A percentile compares a stretch with the other conserved stretches of the same genome.
These are phyloP conservation scores for Aleadryas rufinucha DNA, from an alignment of 2,113 vertebrate species.

Conservation along the genomic window DNA sequence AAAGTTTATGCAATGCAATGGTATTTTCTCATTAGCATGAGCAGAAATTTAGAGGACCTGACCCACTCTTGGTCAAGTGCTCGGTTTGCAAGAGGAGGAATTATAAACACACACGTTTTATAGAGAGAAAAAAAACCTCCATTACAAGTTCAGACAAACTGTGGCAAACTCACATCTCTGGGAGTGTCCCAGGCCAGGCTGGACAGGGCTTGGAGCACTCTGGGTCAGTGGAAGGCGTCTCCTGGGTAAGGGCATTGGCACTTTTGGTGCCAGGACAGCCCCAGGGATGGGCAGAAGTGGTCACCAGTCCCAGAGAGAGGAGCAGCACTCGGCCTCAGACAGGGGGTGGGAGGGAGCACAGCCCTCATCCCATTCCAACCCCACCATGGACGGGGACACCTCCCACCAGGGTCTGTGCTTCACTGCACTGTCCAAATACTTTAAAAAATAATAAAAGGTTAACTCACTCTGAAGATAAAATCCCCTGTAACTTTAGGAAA, in stretches of 20 bases:
- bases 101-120: no score
- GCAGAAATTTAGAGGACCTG: background rate
- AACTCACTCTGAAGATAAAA: no score
- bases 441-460: fast-evolving
- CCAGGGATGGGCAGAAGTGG: fast-evolving
- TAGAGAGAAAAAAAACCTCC: no score
- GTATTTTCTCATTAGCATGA: fast-evolving
- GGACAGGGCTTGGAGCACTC: background rate
- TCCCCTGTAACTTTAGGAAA: background rate
- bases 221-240: background rate
- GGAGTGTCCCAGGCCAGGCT: background rate
- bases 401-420: background rate
- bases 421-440: fast-evolving
- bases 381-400: background rate
- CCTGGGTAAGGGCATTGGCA: no score
- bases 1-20: background rate
- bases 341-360: background rate
- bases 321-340: fast-evolving
- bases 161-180: background rate
- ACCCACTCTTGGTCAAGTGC: background rate
- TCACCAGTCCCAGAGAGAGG: fast-evolving
- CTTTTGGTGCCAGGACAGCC: background rate
- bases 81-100: background rate
- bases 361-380: fast-evolving
- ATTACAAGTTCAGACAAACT: background rate